Base-by-base conservation (phyloP, 2,888 invertebrate species). In the Noctua comes region DNA sequence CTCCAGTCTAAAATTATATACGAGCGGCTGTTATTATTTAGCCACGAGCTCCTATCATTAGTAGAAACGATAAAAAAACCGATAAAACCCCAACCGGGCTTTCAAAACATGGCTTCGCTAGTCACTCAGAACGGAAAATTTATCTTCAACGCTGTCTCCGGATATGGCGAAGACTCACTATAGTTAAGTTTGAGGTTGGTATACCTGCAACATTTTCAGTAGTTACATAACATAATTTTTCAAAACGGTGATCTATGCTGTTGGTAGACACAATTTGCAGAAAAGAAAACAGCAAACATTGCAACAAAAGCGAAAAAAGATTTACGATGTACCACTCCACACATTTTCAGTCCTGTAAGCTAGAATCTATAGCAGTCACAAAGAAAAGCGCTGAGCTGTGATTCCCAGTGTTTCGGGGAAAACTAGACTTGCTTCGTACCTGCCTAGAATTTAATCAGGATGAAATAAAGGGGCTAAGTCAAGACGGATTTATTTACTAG, bases 391-490 rank as follows among this genome's bases (percentile, higher is more conserved):
- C 85, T 76, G 77, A 85, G 51, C 83, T 77, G 77, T 74, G 77
- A 82, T 77, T 85, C 18, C 36, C 36, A 76, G 73, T 85, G 77
- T 85, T 85, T 82, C 73, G 68, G 57, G 16, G 0, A 68, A 57
- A 85, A 65, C 77, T 77, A 82, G 86, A 72, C 82, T 81, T 24
- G 70, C 48, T 71, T 59, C 62, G 71, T 77, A 85, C 83, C 57
- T 82, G 86, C 73, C 86, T 73, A 82, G 83, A 83, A 83, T 83
- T 71, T 82, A 81, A 85, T 85, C 77, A 82, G 71, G 46, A 65
- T 59, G 59, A 81, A 85, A 72, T 66, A 81, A 76, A 68, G 59
- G 59, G 16, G 71, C 21, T 48, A 10, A 64, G 43, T 11, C 40
- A 27, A 31, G n/a, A 1, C 0, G 46, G 54, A 77, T 72, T 82